Evolutionary conservation across 2,113 vertebrate species (phyloP).

Genomic region (Lepisosteus osseus): DNA sequence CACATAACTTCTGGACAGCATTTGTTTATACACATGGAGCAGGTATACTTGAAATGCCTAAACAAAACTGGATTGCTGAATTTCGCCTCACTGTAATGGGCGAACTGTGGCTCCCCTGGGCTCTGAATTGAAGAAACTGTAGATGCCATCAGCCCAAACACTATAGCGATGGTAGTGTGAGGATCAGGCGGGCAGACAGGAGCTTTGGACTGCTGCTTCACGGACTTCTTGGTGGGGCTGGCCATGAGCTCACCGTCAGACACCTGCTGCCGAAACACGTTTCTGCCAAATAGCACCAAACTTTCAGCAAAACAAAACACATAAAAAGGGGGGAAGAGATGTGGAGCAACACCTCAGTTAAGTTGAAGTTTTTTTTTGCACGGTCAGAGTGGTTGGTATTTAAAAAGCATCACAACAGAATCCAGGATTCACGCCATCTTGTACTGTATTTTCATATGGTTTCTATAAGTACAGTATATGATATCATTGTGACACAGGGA

Average conservation of each 20-base stretch:
- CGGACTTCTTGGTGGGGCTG: background rate
- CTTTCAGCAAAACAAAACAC: background rate
- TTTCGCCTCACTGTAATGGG: background rate
- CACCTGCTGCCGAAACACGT: background rate
- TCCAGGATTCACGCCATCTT: no score
- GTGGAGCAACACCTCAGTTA: no score
- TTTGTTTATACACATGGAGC: no score
- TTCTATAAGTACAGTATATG: no score
- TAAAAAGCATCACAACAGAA: no score
- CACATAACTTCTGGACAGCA: no score
- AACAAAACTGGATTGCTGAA: no score
- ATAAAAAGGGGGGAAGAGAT: background rate
- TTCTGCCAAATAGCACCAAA: background rate
- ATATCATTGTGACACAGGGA: no score
- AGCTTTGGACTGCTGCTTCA: background rate
- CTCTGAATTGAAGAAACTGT: conserved; percentile 7
- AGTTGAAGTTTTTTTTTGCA: no score
- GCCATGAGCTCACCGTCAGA: conserved; percentile 16
- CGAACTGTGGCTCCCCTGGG: conserved; percentile 6
- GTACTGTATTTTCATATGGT: no score
- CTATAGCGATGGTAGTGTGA: background rate
- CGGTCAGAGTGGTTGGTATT: no score
- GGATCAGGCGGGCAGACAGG: conserved; percentile 10
- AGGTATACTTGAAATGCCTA: no score
- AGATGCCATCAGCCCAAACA: background rate